A percentile compares a stretch with the other conserved stretches of the same genome.
Conservation (phyloP, 2,888 invertebrate species). For the Apodemia duryi region DNA sequence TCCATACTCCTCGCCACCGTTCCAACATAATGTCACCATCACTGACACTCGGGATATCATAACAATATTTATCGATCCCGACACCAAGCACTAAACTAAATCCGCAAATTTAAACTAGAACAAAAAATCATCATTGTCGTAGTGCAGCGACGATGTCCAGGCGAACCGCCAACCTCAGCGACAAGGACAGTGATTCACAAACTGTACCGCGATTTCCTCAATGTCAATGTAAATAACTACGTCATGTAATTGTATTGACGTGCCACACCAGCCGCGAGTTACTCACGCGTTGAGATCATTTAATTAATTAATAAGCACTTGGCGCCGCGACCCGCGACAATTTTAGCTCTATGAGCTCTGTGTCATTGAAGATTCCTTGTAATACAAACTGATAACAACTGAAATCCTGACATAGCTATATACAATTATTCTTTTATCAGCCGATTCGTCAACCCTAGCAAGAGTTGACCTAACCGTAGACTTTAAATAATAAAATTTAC, state of each 20-base stretch:
- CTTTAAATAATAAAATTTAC: too few species aligned
- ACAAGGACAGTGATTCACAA: slow-evolving; percentile 50
- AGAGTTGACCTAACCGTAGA: neutral
- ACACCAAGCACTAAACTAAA: neutral
- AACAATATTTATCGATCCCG: neutral
- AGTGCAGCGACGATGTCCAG: neutral
- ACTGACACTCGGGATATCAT: neutral
- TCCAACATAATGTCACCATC: slow-evolving; percentile 2
- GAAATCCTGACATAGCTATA: neutral
- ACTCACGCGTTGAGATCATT: slow-evolving; percentile 22
- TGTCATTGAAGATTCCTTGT: neutral
- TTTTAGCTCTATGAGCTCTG: neutral
- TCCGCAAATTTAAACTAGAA: neutral
- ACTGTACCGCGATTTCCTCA: slow-evolving; percentile 35
- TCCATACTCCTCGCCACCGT: neutral
- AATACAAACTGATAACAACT: neutral
- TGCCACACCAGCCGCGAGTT: neutral
- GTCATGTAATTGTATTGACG: slow-evolving; percentile 31
- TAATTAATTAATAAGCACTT: neutral
- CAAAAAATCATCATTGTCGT: slow-evolving; percentile 2
- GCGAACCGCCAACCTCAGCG: slow-evolving; percentile 8
- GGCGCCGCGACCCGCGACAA: neutral
- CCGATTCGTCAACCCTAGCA: neutral
- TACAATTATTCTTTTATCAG: neutral
- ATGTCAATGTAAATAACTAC: slow-evolving; percentile 28